Percentiles rank a stretch among this genome's conserved stretches.
These are phyloP conservation scores for Lethenteron reissneri DNA, from an alignment of 2,113 vertebrate genomes.

Conservation along the genomic window DNA sequence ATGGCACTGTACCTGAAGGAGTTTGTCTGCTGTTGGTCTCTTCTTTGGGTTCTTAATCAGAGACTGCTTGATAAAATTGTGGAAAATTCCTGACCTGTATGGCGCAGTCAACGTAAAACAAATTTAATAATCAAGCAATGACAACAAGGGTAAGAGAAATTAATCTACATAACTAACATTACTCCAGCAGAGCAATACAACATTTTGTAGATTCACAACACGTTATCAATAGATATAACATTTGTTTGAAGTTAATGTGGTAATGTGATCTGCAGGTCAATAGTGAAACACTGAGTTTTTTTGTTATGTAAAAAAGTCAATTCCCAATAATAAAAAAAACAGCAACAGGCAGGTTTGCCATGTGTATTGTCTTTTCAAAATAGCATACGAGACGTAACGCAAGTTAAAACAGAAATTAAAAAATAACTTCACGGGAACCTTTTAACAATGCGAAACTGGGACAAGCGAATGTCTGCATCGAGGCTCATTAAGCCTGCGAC, in stretches of 20 bases:
- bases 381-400: too few species aligned
- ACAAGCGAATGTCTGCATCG: too few species aligned
- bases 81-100: slow-evolving; percentile 76
- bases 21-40: slow-evolving; percentile 75
- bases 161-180: not conserved
- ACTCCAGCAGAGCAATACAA: not conserved
- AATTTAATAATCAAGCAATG: slow-evolving; percentile 12
- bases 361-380: too few species aligned
- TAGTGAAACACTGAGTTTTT: slow-evolving; percentile 7
- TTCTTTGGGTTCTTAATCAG: slow-evolving; percentile 95
- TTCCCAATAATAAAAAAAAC: slow-evolving; percentile 11
- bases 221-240: slow-evolving; percentile 14
- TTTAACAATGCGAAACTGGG: not conserved
- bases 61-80: slow-evolving; percentile 92
- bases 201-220: not conserved
- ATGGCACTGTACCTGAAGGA: slow-evolving; percentile 46
- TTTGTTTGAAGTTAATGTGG: slow-evolving; percentile 14
- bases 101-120: too few species aligned
- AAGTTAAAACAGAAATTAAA: slow-evolving; percentile 2
- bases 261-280: not conserved
- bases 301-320: slow-evolving; percentile 15
- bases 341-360: too few species aligned
- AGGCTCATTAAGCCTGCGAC: too few species aligned
- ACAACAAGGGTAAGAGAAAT: slow-evolving; percentile 8
- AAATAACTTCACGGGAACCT: slow-evolving; percentile 8